Evolutionary conservation across 2,113 vertebrate species (phyloP), one percentile per base, ranked within the genome.

Genomic region (Neomonachus schauinslandi): DNA sequence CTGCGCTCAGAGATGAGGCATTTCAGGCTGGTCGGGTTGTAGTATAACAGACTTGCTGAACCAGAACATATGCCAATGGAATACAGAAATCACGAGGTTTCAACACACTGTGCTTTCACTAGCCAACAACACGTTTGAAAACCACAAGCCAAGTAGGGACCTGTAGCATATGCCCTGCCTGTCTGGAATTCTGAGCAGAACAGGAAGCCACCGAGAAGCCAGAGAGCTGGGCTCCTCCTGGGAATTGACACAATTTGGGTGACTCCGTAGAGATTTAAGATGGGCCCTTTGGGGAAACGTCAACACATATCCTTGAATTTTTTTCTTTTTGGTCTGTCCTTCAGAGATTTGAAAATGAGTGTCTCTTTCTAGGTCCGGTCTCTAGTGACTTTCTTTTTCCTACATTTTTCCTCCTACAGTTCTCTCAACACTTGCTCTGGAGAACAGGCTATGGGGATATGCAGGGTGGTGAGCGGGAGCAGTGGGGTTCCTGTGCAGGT

Each of bases 101-200:
- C 28, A 7, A 7, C 76, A 24, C 1, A 0, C 53, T 18, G 59
- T 9, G 63, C 59, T 39, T 13, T 31, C 67, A 8, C 72, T 67
- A 89, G 87, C 67, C 90, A 51, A 6, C 69, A 77, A 31, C 79
- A 67, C 11, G 2, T 42, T 81, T 74, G 80, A 84, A 51, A 85
- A 15, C 36, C 15, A n/a, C 22, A 28, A 74, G 80, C 95, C 74
- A 87, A 14, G 59, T 15, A 36, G 59, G 79, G 86, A 36, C 82
- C 82, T 96, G 86, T 8, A 91, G 77, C 95, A 36, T 59, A 51
- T 94, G 93, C 28, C 91, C 42, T 53, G 82, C 71, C 91, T 95
- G 89, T 69, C 72, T 49, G 69, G 92, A 55, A 76, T 79, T 92
- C 83, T 71, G 55, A 90, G 72, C 57, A 51, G 42, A 95, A 36